Percentiles rank a stretch among this genome's conserved stretches.
Evolutionary conservation across 2,888 invertebrate genomes (phyloP).

Genomic region (Nasonia oneida): DNA sequence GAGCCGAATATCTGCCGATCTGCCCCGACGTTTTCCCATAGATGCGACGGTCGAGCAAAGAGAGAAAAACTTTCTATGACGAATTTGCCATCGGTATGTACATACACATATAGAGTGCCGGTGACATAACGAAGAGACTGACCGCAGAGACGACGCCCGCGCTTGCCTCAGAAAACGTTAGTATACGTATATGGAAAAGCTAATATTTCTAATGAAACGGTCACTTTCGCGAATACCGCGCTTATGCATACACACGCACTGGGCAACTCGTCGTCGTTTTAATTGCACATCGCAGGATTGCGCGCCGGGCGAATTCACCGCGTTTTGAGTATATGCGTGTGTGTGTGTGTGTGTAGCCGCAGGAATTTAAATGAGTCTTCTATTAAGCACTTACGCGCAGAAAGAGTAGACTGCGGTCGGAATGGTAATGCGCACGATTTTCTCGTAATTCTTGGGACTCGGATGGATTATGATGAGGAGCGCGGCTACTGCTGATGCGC

Average conservation of each 20-base stretch:
- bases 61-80: neutral
- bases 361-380: slow-evolving; percentile 26
- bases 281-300: neutral
- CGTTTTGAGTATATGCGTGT: neutral
- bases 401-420: neutral
- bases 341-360: neutral
- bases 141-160: neutral
- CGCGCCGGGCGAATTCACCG: neutral
- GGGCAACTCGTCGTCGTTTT: neutral
- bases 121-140: neutral
- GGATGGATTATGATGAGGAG: neutral
- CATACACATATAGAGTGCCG: neutral
- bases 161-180: neutral
- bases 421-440: neutral
- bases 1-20: too few relatives aligned
- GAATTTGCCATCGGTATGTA: neutral
- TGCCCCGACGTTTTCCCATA: too few relatives aligned
- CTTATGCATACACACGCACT: neutral
- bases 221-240: neutral
- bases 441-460: slow-evolving; percentile 9
- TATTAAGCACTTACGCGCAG: neutral
- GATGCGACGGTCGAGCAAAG: too few relatives aligned
- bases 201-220: neutral
- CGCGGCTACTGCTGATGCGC: neutral
- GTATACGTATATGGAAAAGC: neutral